Base-by-base conservation (phyloP, 2,113 vertebrate species). In the Pseudopipra pipra region DNA sequence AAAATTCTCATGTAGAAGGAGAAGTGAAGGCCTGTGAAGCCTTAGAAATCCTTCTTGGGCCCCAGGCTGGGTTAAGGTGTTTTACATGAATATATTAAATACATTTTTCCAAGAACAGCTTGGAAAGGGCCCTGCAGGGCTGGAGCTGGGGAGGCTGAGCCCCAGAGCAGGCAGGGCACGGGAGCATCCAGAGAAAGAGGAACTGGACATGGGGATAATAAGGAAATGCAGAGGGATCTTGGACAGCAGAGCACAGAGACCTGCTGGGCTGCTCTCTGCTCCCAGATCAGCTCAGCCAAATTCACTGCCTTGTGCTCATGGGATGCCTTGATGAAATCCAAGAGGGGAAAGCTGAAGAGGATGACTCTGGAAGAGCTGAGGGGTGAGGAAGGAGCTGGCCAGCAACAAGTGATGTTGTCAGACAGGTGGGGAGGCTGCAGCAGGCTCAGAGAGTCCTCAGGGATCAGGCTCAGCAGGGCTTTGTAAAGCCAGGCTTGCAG, bases 151-250 rank as follows among this genome's bases (percentile, higher is more conserved):
- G 70, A 21, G 16, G 14, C 11, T 37, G 46, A 89, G 59, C 89
- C 62, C 31, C 24, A 31, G 9, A 63, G 62, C 22, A 6, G 31
- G 27, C 47, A 70, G 55, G 44, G 47, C n/a, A 67, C 0, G 0
- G 47, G 31, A 67, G 71, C 41, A 49, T 22, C 27, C 46, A 23
- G 58, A 63, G 68, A 12, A 25, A 2, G 68, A 35, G 18, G 13
- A 16, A 14, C 44, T 68, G 71, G 20, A 28, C 8, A 1, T 61
- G 58, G 71, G 55, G 75, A 24, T 33, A 41, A 33, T 3, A 7
- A 41, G 88, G 90, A 85, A 70, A 30, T 51, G 49, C 55, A 5
- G 10, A 61, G 37, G 33, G 90, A 30, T 84, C 43, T 74, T 83
- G 51, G 76, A 1, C 23, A 93, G 68, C 61, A 61, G 73, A 56